A percentile compares a stretch with the other conserved stretches of the same genome.
phyloP scores from a whole-genome alignment of 2,797 vertebrate genomes.

The Pangasius macronema region DNA sequence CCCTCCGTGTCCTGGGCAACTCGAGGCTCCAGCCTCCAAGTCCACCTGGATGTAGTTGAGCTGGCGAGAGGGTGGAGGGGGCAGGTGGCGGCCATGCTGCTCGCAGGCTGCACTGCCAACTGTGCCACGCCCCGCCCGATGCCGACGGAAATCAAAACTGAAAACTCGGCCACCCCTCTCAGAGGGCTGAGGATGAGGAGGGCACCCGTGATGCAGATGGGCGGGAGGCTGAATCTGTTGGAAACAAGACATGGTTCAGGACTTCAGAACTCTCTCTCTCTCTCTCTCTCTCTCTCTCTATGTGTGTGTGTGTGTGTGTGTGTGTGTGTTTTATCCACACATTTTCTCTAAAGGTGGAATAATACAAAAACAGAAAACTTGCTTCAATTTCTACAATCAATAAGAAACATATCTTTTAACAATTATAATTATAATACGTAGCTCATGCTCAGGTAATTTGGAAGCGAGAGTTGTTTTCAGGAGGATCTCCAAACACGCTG shows the following conservation, averaged over 20 bases:
- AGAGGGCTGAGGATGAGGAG: slow-evolving; percentile 68
- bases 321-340: neutral
- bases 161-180: slow-evolving; percentile 81
- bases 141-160: slow-evolving; percentile 90
- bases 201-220: slow-evolving; percentile 73
- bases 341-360: neutral
- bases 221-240: slow-evolving; percentile 58
- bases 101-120: slow-evolving; percentile 59
- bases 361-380: neutral
- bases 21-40: slow-evolving; percentile 81
- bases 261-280: neutral
- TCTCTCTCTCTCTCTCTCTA: no score
- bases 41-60: slow-evolving; percentile 99
- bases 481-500: neutral
- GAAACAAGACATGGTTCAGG: neutral
- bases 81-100: slow-evolving; percentile 75
- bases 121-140: slow-evolving; percentile 70
- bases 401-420: neutral
- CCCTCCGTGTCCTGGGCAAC: slow-evolving; percentile 70
- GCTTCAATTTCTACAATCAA: neutral
- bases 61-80: slow-evolving; percentile 81
- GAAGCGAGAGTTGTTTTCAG: neutral
- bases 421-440: neutral
- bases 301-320: neutral
- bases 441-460: neutral